These are phyloP conservation scores for Lepidocyrtinus sp. DNA, from an alignment of 2,888 invertebrate species.

Conservation along the genomic window DNA sequence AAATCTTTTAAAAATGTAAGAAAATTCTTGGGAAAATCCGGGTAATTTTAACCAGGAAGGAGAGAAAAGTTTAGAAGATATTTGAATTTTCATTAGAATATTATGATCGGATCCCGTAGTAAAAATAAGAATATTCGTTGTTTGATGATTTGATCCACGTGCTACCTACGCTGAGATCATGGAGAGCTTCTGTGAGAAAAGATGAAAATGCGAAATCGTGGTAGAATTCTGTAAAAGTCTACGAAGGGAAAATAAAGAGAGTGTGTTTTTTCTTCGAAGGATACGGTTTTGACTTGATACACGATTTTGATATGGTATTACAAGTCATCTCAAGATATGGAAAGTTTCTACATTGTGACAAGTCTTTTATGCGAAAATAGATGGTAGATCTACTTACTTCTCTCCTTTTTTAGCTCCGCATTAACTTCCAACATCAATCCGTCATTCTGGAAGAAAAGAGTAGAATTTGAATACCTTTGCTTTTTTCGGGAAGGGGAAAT, in stretches of 20 bases:
- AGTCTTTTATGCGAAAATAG: constrained; percentile 43
- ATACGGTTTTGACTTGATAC: not conserved
- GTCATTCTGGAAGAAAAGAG: constrained; percentile 50
- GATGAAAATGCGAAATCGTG: too few species aligned
- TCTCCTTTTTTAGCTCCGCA: constrained; percentile 12
- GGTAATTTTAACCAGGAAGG: too few species aligned
- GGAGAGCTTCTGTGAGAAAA: too few species aligned
- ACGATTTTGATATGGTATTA: not conserved
- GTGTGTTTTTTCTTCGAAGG: not conserved
- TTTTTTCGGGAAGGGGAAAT: not conserved
- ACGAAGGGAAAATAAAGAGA: not conserved
- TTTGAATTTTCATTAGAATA: too few species aligned
- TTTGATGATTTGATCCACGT: not conserved
- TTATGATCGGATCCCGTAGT: too few species aligned
- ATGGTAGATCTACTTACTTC: constrained; percentile 37
- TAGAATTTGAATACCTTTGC: constrained; percentile 19
- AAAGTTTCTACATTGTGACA: constrained; percentile 6
- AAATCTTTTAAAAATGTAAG: too few species aligned
- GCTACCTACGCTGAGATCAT: not conserved
- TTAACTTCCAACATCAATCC: constrained; percentile 63
- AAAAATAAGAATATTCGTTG: not conserved
- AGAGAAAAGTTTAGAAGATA: too few species aligned
- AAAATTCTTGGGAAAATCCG: too few species aligned
- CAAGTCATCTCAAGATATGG: not conserved
- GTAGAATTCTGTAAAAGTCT: too few species aligned